phyloP scores from a whole-genome alignment of 2,113 vertebrate species.

The Brachionichthys hirsutus region DNA sequence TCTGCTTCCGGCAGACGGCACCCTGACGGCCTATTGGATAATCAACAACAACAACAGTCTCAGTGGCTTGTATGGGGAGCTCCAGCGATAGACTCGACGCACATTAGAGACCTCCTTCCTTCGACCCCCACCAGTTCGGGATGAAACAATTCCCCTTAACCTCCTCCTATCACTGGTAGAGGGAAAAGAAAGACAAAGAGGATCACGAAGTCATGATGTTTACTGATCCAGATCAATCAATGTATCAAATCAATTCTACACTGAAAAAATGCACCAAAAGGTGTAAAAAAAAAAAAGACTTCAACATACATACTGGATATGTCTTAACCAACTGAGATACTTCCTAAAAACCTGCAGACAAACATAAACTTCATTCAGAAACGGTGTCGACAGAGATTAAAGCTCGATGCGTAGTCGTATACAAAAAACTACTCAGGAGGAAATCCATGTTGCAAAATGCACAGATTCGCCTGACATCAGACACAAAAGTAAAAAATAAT shows the following conservation, averaged over 20 bases:
- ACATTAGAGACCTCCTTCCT: no score
- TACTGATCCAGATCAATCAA: constrained; percentile 12
- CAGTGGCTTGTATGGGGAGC: no score
- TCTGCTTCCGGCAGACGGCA: constrained; percentile 39
- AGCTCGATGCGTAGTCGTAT: background rate
- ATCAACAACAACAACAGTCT: no score
- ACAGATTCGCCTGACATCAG: background rate
- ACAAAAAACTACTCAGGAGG: background rate
- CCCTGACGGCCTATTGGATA: constrained; percentile 4
- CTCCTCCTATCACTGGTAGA: background rate
- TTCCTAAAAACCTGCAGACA: no score
- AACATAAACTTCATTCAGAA: no score
- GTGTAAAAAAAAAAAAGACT: background rate
- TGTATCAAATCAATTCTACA: background rate
- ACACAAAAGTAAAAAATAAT: constrained; percentile 15
- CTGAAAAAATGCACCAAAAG: constrained; percentile 5
- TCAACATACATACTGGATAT: background rate
- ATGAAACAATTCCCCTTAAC: background rate
- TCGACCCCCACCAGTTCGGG: no score
- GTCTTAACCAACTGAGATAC: background rate
- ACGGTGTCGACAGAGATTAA: no score
- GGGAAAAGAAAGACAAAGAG: background rate
- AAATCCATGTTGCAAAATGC: background rate
- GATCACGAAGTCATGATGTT: constrained; percentile 12
- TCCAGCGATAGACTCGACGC: no score